These are phyloP conservation scores for Limnodromus scolopaceus DNA, from an alignment of 2,797 vertebrate genomes.

Conservation along the genomic window DNA sequence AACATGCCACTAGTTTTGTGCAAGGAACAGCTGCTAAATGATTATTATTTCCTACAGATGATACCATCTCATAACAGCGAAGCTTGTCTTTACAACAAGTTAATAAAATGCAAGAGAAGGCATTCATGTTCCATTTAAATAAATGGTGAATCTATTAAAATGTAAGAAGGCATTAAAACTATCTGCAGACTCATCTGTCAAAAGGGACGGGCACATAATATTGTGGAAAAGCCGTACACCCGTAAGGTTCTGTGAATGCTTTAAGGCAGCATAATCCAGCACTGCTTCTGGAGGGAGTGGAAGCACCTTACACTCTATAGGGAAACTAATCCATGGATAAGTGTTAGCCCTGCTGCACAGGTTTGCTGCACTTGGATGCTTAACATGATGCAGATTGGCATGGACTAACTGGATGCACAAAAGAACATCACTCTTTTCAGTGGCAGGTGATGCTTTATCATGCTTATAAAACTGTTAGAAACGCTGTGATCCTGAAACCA, in stretches of 20 bases:
- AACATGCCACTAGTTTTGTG: background rate
- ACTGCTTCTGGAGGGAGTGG: background rate
- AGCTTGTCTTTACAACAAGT: background rate
- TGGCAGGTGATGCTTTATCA: background rate
- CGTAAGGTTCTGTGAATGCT: background rate
- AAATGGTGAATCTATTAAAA: background rate
- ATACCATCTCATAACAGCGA: background rate
- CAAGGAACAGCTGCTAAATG: slow-evolving; percentile 16
- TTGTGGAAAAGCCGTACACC: background rate
- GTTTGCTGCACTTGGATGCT: background rate
- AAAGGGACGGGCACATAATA: background rate
- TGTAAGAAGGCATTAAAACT: background rate
- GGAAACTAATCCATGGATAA: background rate
- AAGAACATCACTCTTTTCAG: background rate
- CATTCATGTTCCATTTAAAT: slow-evolving; percentile 4
- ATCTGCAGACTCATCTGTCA: background rate
- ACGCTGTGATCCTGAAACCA: background rate
- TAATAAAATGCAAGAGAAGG: slow-evolving; percentile 28
- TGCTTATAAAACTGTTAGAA: background rate
- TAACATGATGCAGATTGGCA: background rate
- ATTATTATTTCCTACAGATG: slow-evolving; percentile 11
- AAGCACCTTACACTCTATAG: background rate
- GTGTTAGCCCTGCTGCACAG: background rate
- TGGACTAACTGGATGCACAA: background rate
- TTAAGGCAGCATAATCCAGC: background rate